phyloP scores from a whole-genome alignment of 2,888 invertebrate genomes.

The Hirudinaria manillensis region DNA sequence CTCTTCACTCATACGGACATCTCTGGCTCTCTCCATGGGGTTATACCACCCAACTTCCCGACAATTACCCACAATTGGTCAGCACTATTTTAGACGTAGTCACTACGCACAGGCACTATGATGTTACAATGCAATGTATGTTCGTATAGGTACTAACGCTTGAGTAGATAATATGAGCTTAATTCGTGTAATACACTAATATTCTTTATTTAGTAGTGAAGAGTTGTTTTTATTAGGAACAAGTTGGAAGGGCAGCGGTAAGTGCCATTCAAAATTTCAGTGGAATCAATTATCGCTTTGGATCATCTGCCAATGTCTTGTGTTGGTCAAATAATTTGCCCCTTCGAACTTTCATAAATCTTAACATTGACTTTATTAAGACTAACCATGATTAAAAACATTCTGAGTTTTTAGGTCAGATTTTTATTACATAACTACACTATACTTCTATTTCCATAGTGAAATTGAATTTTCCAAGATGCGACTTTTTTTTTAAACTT shows the following conservation, averaged over 20 bases:
- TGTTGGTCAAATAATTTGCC: conserved; percentile 36
- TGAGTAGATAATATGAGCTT: not conserved
- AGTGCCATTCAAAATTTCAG: conserved; percentile 28
- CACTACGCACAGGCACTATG: not conserved
- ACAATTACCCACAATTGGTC: conserved; percentile 43
- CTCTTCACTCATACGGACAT: conserved; percentile 72
- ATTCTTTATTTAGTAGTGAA: not conserved
- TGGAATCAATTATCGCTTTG: conserved; percentile 32
- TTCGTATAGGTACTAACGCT: not conserved
- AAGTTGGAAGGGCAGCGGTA: conserved; percentile 31
- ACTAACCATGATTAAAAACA: too few species aligned
- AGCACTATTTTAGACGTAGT: not conserved
- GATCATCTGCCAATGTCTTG: conserved; percentile 34
- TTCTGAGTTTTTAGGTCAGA: too few species aligned
- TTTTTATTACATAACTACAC: too few species aligned
- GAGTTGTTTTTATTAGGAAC: conserved; percentile 20
- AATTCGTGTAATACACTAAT: not conserved
- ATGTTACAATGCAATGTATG: not conserved
- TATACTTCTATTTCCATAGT: too few species aligned
- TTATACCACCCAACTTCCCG: conserved; percentile 44
- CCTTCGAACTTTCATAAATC: not conserved
- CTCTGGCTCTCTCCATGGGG: conserved; percentile 54
- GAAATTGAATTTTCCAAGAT: too few species aligned
- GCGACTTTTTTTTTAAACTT: too few species aligned
- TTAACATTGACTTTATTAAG: too few species aligned